These are phyloP conservation scores for Gymnothorax javanicus DNA, from an alignment of 2,797 vertebrate genomes.

Conservation along the genomic window DNA sequence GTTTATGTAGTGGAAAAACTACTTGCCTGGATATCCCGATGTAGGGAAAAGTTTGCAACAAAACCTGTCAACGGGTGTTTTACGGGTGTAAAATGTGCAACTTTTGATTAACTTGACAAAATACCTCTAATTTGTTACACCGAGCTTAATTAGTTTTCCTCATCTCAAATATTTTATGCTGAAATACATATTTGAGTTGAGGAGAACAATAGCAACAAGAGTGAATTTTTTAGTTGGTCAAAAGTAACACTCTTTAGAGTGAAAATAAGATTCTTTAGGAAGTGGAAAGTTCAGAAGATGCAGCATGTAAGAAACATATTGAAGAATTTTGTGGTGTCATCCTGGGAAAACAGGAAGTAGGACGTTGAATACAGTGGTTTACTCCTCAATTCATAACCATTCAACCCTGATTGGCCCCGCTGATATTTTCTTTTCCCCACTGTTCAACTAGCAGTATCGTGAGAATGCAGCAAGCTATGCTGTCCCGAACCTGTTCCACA, in stretches of 20 bases:
- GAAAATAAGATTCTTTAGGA: background rate
- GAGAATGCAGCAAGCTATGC: slow-evolving; percentile 54
- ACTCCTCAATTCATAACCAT: background rate
- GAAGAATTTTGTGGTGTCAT: background rate
- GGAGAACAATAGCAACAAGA: too few relatives aligned
- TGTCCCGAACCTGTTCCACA: slow-evolving; percentile 64
- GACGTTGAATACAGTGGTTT: background rate
- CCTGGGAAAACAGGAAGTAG: background rate
- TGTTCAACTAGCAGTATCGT: background rate
- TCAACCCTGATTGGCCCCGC: background rate
- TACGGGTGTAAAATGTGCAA: too few relatives aligned
- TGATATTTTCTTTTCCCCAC: background rate
- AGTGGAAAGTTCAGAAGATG: background rate
- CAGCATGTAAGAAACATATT: background rate
- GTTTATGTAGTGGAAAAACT: too few relatives aligned
- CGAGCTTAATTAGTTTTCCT: too few relatives aligned
- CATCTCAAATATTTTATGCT: too few relatives aligned
- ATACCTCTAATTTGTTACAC: too few relatives aligned
- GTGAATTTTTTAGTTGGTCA: too few relatives aligned
- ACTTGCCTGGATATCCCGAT: background rate
- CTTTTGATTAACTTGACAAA: too few relatives aligned
- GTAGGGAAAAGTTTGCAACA: background rate
- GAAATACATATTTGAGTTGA: too few relatives aligned
- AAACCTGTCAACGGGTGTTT: background rate
- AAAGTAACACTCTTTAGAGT: background rate